Evolutionary conservation across 2,113 vertebrate genomes (phyloP).

Genomic region (Thamnophis sirtalis): DNA sequence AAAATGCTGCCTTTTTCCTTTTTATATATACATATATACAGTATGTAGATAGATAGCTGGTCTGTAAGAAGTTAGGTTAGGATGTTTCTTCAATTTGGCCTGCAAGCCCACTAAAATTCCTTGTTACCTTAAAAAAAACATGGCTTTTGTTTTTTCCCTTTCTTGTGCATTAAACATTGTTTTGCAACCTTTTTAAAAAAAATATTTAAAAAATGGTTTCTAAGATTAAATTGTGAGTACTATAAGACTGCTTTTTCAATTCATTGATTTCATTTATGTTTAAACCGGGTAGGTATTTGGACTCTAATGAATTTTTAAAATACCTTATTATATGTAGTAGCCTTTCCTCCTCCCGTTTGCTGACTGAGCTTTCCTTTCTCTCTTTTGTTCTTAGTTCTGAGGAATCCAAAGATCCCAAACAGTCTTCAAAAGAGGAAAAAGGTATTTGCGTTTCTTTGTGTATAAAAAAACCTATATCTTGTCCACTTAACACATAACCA

Average conservation of each 20-base stretch:
- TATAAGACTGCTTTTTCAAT: background rate
- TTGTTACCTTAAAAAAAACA: conserved; percentile 47
- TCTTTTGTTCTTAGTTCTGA: conserved; percentile 75
- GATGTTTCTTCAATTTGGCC: conserved; percentile 70
- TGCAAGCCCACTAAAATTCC: conserved; percentile 62
- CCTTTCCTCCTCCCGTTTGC: background rate
- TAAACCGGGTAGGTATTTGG: conserved; percentile 72
- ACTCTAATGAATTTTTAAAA: conserved; percentile 48
- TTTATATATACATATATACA: background rate
- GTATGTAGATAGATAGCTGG: background rate
- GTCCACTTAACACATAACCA: background rate
- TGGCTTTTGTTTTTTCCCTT: conserved; percentile 49
- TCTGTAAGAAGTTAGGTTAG: conserved; percentile 67
- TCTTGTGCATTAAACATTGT: conserved; percentile 53
- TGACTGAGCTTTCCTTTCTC: conserved; percentile 64
- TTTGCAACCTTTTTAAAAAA: background rate
- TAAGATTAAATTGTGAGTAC: conserved; percentile 13
- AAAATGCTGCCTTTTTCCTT: conserved; percentile 91
- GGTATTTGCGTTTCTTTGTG: conserved; percentile 59
- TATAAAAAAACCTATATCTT: background rate
- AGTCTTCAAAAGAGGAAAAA: conserved; percentile 85
- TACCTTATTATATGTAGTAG: background rate
- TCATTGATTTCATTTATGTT: background rate
- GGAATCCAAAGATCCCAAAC: conserved; percentile 79
- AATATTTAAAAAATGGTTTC: background rate